Evolutionary conservation across 2,888 invertebrate genomes (phyloP).

Genomic region (Clivina fossor): DNA sequence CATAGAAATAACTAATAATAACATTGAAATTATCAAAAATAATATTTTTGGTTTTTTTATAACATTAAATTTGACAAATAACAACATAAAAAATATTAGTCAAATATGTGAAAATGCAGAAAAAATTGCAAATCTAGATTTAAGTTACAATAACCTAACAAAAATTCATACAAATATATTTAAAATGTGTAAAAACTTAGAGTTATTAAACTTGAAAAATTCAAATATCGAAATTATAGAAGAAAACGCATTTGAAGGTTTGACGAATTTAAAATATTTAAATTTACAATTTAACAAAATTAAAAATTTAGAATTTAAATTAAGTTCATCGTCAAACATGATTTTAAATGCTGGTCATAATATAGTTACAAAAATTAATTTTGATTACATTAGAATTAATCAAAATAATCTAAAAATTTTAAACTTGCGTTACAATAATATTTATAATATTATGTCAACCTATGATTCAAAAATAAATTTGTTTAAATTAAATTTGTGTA

Average conservation of each 20-base stretch:
- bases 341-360: conserved; percentile 18
- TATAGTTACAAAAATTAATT: conserved; percentile 9
- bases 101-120: conserved; percentile 12
- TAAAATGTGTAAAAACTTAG: not conserved
- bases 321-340: conserved; percentile 5
- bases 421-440: conserved; percentile 17
- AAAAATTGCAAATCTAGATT: conserved; percentile 13
- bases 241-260: conserved; percentile 8
- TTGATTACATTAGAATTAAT: conserved; percentile 15
- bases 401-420: conserved; percentile 13
- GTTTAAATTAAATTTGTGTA: not conserved
- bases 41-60: conserved; percentile 18
- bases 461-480: not conserved
- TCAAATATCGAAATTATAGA: conserved; percentile 10
- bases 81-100: conserved; percentile 15
- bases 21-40: conserved; percentile 11
- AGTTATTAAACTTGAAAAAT: conserved; percentile 12
- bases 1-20: conserved; percentile 12
- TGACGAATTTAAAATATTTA: conserved; percentile 12
- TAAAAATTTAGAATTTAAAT: conserved; percentile 12
- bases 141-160: conserved; percentile 16
- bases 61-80: conserved; percentile 9
- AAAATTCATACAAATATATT: conserved; percentile 9
- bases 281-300: conserved; percentile 16
- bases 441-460: conserved; percentile 12